Percentiles rank a stretch among this genome's conserved stretches.
Evolutionary conservation across 53 echinoderm and acorn worm genomes (phyloP).

Genomic region (Zoroaster sp.): DNA sequence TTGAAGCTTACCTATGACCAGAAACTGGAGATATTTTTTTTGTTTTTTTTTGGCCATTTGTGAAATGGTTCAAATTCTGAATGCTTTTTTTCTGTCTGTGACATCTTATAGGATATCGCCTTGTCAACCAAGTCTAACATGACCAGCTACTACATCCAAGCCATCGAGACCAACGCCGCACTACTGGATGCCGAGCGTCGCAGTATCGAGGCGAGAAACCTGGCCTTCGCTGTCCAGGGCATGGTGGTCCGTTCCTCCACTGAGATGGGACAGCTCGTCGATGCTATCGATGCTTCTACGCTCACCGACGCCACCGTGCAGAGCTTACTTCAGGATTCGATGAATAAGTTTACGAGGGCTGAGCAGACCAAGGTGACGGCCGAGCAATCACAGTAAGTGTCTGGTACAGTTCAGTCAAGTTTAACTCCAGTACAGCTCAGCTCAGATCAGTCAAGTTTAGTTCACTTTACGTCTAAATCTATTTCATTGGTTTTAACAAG

Average conservation of each 20-base stretch:
- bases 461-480: no score
- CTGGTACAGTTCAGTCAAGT: neutral
- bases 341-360: constrained; percentile 26
- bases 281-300: constrained; percentile 59
- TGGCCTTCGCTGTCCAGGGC: constrained; percentile 23
- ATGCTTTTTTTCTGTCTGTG: neutral
- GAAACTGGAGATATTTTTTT: no score
- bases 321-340: constrained; percentile 44
- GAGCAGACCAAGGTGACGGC: constrained; percentile 21
- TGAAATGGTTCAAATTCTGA: neutral
- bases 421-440: no score
- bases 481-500: no score
- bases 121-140: constrained; percentile 60
- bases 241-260: constrained; percentile 51
- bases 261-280: constrained; percentile 61
- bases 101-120: constrained; percentile 62
- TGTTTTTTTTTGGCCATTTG: no score
- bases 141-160: constrained; percentile 64
- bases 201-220: neutral
- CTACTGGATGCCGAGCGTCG: constrained; percentile 25
- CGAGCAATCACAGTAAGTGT: constrained; percentile 65
- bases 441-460: no score
- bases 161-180: constrained; percentile 42
- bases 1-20: no score
- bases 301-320: constrained; percentile 46